Conservation (phyloP, 2,888 invertebrate genomes). For the Boloria selene region DNA sequence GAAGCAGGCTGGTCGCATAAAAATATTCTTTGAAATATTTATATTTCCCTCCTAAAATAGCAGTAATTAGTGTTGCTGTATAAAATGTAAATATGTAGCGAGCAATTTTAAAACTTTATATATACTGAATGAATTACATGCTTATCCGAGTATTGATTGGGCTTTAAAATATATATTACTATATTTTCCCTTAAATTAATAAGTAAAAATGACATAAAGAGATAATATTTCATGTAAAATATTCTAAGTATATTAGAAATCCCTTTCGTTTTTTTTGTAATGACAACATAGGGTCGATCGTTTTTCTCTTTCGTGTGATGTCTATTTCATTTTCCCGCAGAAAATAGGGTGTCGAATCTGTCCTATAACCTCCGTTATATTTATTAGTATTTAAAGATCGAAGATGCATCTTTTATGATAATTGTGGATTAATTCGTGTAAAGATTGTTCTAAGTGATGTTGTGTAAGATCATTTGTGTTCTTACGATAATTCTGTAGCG, state of each 20-base stretch:
- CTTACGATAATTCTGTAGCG: slow-evolving; percentile 79
- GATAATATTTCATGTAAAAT: too few relatives aligned
- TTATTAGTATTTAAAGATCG: slow-evolving; percentile 80
- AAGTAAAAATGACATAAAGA: too few relatives aligned
- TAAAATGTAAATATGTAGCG: background rate
- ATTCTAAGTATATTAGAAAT: too few relatives aligned
- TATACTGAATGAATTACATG: background rate
- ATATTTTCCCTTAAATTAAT: too few relatives aligned
- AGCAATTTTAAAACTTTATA: too few relatives aligned
- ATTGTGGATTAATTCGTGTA: slow-evolving; percentile 84
- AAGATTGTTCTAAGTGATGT: slow-evolving; percentile 81
- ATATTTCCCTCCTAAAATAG: slow-evolving; percentile 37
- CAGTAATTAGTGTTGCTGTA: slow-evolving; percentile 30
- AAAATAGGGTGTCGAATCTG: slow-evolving; percentile 83
- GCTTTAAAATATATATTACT: too few relatives aligned
- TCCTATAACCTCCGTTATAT: slow-evolving; percentile 80
- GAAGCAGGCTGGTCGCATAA: background rate
- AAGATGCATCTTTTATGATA: slow-evolving; percentile 87
- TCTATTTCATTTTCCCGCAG: slow-evolving; percentile 82
- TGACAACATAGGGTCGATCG: slow-evolving; percentile 66
- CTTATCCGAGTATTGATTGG: background rate
- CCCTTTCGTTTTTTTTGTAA: slow-evolving; percentile 47
- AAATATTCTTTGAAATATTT: slow-evolving; percentile 26
- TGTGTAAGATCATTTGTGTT: slow-evolving; percentile 80
- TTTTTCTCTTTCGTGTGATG: slow-evolving; percentile 76